A percentile compares a stretch with the other conserved stretches of the same genome.
Evolutionary conservation across 2,888 invertebrate genomes (phyloP).

Genomic region (Lingula anatina): DNA sequence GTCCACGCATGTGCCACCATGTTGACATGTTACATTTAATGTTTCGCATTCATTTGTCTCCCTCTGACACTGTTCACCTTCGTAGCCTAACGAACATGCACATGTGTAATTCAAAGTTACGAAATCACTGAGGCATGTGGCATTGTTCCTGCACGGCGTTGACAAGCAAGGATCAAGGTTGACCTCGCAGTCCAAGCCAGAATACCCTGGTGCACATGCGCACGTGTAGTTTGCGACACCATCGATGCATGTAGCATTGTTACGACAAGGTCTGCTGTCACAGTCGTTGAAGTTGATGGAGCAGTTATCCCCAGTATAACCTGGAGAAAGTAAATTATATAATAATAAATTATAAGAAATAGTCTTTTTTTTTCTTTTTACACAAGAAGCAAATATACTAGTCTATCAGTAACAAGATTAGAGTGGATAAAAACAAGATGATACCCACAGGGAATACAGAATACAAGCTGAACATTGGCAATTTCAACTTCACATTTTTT

Average conservation of each 20-base stretch:
- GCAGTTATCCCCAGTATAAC: slow-evolving; percentile 10
- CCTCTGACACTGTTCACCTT: slow-evolving; percentile 54
- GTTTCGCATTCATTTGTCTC: slow-evolving; percentile 13
- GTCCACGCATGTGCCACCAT: slow-evolving; percentile 67
- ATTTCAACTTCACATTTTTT: not conserved
- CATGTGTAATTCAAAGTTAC: too few relatives aligned
- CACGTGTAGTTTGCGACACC: slow-evolving; percentile 11
- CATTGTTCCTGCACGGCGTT: not conserved
- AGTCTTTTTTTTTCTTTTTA: too few relatives aligned
- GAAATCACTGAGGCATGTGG: too few relatives aligned
- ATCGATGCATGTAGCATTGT: slow-evolving; percentile 73
- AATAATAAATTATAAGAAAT: too few relatives aligned
- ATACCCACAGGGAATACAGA: too few relatives aligned
- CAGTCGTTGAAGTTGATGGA: slow-evolving; percentile 73
- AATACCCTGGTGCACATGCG: slow-evolving; percentile 4
- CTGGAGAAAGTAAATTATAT: too few relatives aligned
- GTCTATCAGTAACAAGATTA: too few relatives aligned
- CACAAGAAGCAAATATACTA: too few relatives aligned
- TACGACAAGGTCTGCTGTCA: slow-evolving; percentile 68
- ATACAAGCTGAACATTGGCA: too few relatives aligned
- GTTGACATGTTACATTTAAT: slow-evolving; percentile 45
- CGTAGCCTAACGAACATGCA: slow-evolving; percentile 57
- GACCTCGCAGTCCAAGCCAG: too few relatives aligned
- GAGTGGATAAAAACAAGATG: too few relatives aligned
- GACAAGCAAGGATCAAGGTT: not conserved